Base-by-base conservation (phyloP, 2,113 vertebrate species). In the Vombatus ursinus region DNA sequence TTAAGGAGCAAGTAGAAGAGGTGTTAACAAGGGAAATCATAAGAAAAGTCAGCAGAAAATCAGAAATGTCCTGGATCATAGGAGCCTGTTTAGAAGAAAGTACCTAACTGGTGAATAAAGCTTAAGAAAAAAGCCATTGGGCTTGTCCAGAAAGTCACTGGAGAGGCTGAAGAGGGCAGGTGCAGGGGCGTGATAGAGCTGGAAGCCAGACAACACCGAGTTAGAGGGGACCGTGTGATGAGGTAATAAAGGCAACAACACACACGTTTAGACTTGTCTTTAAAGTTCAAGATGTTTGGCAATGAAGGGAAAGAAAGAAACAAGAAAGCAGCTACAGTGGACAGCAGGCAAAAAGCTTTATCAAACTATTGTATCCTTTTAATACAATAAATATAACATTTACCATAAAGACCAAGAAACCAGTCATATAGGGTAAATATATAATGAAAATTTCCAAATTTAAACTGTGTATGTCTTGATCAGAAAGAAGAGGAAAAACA, bases 181-280 rank as follows among this genome's bases (percentile, higher is more conserved):
- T 84, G 19, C 68, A 84, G n/a, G 37, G 68, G 68, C 0, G 3
- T 84, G 68, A 44, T 44, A 23, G 16, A 84, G 68, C 68, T 84
- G n/a, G 16, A 84, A 84, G n/a, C 37, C 37, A 44, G 37, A 84
- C 19, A 84, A 16, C 68, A 2, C 57, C 1, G n/a, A 84, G 16
- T 84, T 84, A 22, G 19, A 84, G 68, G 68, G 68, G 37, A 44
- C 68, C 44, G 16, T 84, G 16, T 44, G 19, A 50, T 50, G 5
- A 93, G 57, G 52, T 57, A 77, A n/a, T 84, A 94, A 94, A 0
- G 0, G 31, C 25, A 26, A 49, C 25, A 26, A 52, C 68, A 14
- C 47, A 52, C 68, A 14, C 47, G 1, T 24, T 50, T 44, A 11
- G 91, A n/a, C 10, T 50, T 57, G 48, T 54, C 49, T 54, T 28